Evolutionary conservation across 2,113 vertebrate species (phyloP), one percentile per base, ranked within the genome.

Genomic region (Rissa tridactyla): DNA sequence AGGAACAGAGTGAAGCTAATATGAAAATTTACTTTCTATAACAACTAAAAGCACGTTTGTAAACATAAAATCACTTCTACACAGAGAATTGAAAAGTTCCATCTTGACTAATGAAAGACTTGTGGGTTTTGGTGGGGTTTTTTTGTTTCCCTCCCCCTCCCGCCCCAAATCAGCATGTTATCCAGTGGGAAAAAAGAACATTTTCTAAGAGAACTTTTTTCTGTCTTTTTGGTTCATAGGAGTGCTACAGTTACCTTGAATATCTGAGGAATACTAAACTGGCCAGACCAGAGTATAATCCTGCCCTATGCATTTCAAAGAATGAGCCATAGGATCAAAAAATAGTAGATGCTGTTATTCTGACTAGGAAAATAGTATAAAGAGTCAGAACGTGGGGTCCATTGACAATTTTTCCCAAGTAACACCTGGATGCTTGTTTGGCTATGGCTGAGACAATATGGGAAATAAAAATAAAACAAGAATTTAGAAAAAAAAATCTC

Each of bases 121-220:
- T 34, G 27, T 68, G 6, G 36, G 20, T 3, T 2, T 0, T 6
- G 38, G 38, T 38, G 38, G 38, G 38, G 38, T 29, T 40, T 40
- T 38, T 32, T 55, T 32, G 42, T 9, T 44, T 44, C 42, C 42
- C 14, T 15, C 14, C 47, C 21, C 47, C 4, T 12, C 40, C 19
- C 30, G 20, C 5, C 21, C 14, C 20, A 78, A 79, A 49, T 36
- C 34, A 60, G 4, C 42, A 27, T 20, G 26, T 71, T 77, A 34
- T 77, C 29, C 20, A 51, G 29, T 46, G 23, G 9, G 12, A 65
- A 70, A 81, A 52, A 22, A 16, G 0, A 80, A 5, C 8, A 60
- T 69, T 64, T 76, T 81, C 44, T 27, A 25, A 61, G 36, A 23
- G 5, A 17, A 62, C 2, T 7, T 76, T 78, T 86, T 73, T 9